Conservation (phyloP, 2,888 invertebrate genomes). For the Melolontha melolontha region DNA sequence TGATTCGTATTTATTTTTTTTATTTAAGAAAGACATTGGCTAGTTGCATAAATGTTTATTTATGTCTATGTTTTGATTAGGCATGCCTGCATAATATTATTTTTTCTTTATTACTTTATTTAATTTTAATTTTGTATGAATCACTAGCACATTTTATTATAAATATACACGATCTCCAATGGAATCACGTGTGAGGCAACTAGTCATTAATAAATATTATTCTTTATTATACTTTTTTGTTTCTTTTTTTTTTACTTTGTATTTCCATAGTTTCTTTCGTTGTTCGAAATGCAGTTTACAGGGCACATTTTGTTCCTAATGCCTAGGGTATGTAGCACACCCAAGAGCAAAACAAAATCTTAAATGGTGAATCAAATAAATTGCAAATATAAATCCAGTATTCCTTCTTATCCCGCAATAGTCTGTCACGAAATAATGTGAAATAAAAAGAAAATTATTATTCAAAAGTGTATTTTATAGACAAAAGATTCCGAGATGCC, state of each 20-base stretch:
- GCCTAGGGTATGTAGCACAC: conserved; percentile 34
- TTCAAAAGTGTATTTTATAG: conserved; percentile 24
- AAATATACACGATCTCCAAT: conserved; percentile 60
- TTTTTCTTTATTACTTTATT: conserved; percentile 46
- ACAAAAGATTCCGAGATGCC: conserved; percentile 58
- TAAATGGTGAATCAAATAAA: conserved; percentile 12
- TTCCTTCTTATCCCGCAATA: conserved; percentile 64
- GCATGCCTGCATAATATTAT: conserved; percentile 52
- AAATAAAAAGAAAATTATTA: conserved; percentile 44
- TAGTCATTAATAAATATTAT: conserved; percentile 64
- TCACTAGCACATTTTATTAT: conserved; percentile 48
- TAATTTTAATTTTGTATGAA: conserved; percentile 40
- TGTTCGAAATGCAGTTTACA: conserved; percentile 53
- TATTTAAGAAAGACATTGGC: conserved; percentile 49
- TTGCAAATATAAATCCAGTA: conserved; percentile 40
- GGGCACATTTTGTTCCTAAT: conserved; percentile 47
- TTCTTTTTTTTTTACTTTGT: conserved; percentile 55
- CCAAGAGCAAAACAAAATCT: conserved; percentile 31
- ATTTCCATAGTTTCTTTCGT: conserved; percentile 3
- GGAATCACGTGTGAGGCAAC: conserved; percentile 66
- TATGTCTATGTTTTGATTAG: conserved; percentile 44
- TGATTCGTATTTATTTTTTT: conserved; percentile 44
- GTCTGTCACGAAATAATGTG: conserved; percentile 52
- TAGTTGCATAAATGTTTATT: conserved; percentile 55
- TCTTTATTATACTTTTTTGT: conserved; percentile 51